Percentiles rank a stretch among this genome's conserved stretches.
Evolutionary conservation across 2,888 invertebrate genomes (phyloP).

Genomic region (Aleiodes alternator): DNA sequence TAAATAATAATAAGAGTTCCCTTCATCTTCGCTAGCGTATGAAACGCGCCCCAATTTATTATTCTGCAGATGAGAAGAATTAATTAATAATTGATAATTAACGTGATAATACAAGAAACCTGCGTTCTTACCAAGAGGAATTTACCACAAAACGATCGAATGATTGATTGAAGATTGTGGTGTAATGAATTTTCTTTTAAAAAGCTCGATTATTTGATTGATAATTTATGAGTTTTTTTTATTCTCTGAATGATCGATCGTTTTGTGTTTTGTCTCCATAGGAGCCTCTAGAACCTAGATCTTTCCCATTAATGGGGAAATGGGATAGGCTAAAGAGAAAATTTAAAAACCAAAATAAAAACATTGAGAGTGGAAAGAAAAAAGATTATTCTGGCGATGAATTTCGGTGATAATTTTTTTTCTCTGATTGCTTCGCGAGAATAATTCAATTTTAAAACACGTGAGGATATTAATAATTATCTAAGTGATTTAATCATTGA

Average conservation of each 20-base stretch:
- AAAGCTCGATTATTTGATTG: constrained; percentile 16
- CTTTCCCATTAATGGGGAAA: constrained; percentile 5
- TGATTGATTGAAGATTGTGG: constrained; percentile 26
- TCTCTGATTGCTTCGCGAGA: constrained; percentile 17
- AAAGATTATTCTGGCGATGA: constrained; percentile 1
- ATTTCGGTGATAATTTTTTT: constrained; percentile 15
- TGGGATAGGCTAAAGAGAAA: constrained; percentile 18
- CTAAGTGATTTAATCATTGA: constrained; percentile 1
- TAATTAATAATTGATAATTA: constrained; percentile 20
- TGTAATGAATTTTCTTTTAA: constrained; percentile 36
- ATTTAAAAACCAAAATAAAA: constrained; percentile 8
- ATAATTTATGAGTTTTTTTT: constrained; percentile 11
- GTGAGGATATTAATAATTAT: constrained; percentile 5
- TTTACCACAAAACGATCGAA: constrained; percentile 19
- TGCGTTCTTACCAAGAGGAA: constrained; percentile 22
- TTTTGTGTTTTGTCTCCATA: constrained; percentile 16
- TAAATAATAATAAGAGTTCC: constrained; percentile 63
- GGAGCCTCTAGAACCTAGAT: constrained; percentile 21
- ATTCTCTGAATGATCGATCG: background rate
- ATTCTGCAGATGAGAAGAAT: constrained; percentile 34
- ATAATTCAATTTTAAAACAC: constrained; percentile 12
- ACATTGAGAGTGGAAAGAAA: no score
- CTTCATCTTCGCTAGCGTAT: constrained; percentile 67
- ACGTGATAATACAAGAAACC: constrained; percentile 21
- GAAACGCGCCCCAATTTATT: constrained; percentile 61